Evolutionary conservation across 2,888 invertebrate genomes (phyloP), one percentile per base, ranked within the genome.

Genomic region (Trichogramma evanescens): DNA sequence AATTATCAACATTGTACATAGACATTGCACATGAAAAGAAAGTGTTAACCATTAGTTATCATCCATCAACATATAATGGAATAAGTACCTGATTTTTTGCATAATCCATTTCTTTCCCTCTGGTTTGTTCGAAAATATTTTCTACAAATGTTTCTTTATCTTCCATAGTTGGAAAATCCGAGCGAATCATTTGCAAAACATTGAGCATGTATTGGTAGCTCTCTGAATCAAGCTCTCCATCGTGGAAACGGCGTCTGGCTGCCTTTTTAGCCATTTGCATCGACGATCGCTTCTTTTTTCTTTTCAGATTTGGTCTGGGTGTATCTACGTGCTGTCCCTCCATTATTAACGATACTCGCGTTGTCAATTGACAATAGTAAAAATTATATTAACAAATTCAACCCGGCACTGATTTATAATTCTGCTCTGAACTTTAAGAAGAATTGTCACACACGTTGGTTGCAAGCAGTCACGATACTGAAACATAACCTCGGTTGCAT

Each of bases 201-300:
- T 86, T 84, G 6, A 91, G 83, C 72, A 90, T 89, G 74, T 91
- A 92, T 67, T 86, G 85, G 69, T 89, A 91, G 5, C 87, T 83
- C 63, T 90, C 89, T 5, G 85, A 82, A 42, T 88, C 85, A 55
- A 92, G 82, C 68, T 86, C 82, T 0, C 83, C 50, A 50, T 58
- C 66, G 26, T 65, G 56, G 48, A 65, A 63, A 0, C 89, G 89
- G 67, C 85, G 85, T 68, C 88, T 89, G 0, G 83, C 89, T 73
- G 89, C 89, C 70, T 89, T 89, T 71, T 87, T 87, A 0, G 89
- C 89, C 76, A 89, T 90, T 49, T 84, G 80, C 44, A 88, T 74
- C 67, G 87, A 83, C 39, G 84, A 85, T 72, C 86, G 86, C 67
- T 85, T 86, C 70, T 85, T 84, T 69, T 86, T 86, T 51, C 81